Conservation (phyloP, 1,140 invertebrate genomes). For the Choristoneura fumiferana region DNA sequence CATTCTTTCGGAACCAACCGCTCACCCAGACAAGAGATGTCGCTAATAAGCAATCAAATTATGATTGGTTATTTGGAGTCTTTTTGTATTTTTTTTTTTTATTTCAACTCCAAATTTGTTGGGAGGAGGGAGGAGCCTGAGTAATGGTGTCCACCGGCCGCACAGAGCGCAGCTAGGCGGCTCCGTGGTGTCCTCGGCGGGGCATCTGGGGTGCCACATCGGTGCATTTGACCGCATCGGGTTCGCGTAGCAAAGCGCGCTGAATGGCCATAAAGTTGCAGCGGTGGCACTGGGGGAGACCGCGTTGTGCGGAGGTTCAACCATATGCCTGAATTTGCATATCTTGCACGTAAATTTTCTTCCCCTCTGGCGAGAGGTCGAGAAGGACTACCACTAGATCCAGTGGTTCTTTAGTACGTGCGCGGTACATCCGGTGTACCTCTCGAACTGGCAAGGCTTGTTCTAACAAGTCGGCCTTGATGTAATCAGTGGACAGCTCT, state of each 20-base stretch:
- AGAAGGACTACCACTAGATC: background rate
- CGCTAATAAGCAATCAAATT: too few species aligned
- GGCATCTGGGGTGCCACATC: slow-evolving; percentile 16
- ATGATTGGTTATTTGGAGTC: too few species aligned
- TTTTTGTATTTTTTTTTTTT: too few species aligned
- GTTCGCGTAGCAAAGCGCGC: slow-evolving; percentile 25
- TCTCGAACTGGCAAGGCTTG: too few species aligned
- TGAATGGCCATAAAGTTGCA: slow-evolving; percentile 42
- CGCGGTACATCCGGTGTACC: background rate
- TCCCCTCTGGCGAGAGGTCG: background rate
- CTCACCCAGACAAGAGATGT: too few species aligned
- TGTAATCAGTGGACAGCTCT: too few species aligned
- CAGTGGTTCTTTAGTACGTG: background rate
- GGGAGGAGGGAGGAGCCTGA: too few species aligned
- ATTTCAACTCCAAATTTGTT: too few species aligned
- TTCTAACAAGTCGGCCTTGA: too few species aligned
- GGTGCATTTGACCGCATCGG: slow-evolving; percentile 36
- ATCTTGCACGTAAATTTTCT: slow-evolving; percentile 8
- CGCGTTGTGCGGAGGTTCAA: slow-evolving; percentile 14
- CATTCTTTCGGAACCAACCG: too few species aligned
- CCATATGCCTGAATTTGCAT: background rate
- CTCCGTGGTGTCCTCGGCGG: background rate
- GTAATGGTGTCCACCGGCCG: background rate
- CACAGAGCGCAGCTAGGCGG: background rate
- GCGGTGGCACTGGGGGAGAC: slow-evolving; percentile 31